Conservation (phyloP, 2,113 vertebrate genomes). For the Heteronetta atricapilla region DNA sequence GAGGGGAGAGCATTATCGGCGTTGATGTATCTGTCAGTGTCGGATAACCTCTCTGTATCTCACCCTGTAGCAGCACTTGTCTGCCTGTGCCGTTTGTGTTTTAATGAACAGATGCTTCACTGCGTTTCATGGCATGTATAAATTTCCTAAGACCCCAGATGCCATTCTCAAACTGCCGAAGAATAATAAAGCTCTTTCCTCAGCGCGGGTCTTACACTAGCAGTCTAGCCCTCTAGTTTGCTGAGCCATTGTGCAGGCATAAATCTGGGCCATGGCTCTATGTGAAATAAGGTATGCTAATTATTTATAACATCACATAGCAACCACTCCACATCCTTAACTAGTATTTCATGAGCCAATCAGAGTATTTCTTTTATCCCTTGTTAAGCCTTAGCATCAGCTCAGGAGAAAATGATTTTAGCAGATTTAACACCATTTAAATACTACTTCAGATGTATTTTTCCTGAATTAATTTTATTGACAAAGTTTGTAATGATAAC, state of each 20-base stretch:
- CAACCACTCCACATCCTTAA: constrained; percentile 59
- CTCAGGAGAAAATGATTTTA: constrained; percentile 69
- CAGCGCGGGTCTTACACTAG: constrained; percentile 12
- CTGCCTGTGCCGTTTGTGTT: background rate
- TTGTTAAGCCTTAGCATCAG: constrained; percentile 58
- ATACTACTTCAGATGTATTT: constrained; percentile 57
- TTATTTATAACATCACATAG: constrained; percentile 71
- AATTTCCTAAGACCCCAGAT: constrained; percentile 31
- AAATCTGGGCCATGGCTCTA: constrained; percentile 61
- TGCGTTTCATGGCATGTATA: background rate
- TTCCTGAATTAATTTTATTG: constrained; percentile 55
- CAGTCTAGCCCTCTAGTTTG: constrained; percentile 33
- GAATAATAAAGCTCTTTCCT: constrained; percentile 39
- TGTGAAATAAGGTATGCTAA: constrained; percentile 67
- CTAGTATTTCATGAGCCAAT: constrained; percentile 65
- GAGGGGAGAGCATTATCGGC: background rate
- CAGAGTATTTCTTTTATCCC: constrained; percentile 60
- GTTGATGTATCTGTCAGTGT: background rate
- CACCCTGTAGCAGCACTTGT: background rate
- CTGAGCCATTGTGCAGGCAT: constrained; percentile 45
- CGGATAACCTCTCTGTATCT: background rate
- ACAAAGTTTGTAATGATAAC: constrained; percentile 32
- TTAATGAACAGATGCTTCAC: constrained; percentile 39
- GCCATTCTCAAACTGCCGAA: constrained; percentile 26
- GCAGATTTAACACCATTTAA: constrained; percentile 68